Conservation (phyloP, 2,113 vertebrate species). For the Dipodomys spectabilis region DNA sequence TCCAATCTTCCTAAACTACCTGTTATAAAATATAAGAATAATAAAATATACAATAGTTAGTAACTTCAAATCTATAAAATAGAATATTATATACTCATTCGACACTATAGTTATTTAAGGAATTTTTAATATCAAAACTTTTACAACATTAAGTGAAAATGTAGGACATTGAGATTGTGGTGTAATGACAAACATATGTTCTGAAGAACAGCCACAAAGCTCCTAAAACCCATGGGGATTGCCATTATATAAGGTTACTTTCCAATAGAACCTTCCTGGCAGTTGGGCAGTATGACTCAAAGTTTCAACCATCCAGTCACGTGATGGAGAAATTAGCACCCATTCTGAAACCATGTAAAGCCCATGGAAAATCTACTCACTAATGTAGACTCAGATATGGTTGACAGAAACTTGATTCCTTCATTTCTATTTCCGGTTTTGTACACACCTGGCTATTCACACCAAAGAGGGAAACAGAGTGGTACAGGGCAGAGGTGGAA, state of each 20-base stretch:
- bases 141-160: conserved; percentile 15
- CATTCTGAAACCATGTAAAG: no score
- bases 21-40: not conserved
- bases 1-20: not conserved
- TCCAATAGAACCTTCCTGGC: no score
- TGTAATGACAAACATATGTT: not conserved
- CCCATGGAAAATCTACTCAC: no score
- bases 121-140: not conserved
- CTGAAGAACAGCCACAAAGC: not conserved
- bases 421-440: not conserved
- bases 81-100: not conserved
- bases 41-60: no score
- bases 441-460: not conserved
- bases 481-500: not conserved
- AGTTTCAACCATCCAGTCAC: no score
- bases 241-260: no score
- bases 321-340: no score
- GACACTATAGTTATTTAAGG: not conserved
- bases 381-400: no score
- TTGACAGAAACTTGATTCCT: no score
- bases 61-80: no score
- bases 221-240: not conserved
- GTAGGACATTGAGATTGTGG: not conserved
- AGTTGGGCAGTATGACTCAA: no score
- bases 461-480: not conserved